A percentile compares a stretch with the other conserved stretches of the same genome.
phyloP scores from a whole-genome alignment of 2,888 invertebrate species.

The Heliconius charithonia region DNA sequence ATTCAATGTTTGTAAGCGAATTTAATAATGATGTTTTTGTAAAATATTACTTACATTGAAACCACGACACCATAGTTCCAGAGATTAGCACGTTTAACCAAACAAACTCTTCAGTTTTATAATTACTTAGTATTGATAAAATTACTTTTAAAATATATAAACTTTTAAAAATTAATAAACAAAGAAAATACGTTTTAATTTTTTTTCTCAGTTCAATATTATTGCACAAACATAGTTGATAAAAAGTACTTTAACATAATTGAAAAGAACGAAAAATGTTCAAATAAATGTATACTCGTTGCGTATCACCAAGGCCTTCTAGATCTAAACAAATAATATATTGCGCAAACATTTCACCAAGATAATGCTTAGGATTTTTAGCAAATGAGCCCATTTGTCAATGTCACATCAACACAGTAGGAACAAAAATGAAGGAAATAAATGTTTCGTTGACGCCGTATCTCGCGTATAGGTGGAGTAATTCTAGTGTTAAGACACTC shows the following conservation, averaged over 20 bases:
- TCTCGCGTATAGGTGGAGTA: too few species aligned
- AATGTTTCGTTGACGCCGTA: background rate
- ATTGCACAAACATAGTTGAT: too few species aligned
- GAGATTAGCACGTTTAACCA: too few species aligned
- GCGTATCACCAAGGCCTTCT: background rate
- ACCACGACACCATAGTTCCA: too few species aligned
- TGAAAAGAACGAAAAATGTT: background rate
- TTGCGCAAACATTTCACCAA: constrained; percentile 23
- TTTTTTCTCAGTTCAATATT: too few species aligned
- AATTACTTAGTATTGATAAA: too few species aligned
- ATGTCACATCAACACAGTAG: background rate
- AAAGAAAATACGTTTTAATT: too few species aligned
- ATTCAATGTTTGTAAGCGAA: constrained; percentile 10
- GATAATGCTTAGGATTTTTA: constrained; percentile 23
- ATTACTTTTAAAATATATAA: too few species aligned
- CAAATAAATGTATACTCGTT: background rate
- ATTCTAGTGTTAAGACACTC: background rate
- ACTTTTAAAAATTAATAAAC: too few species aligned
- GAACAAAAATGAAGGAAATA: background rate
- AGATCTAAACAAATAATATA: constrained; percentile 21
- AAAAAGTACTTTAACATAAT: too few species aligned
- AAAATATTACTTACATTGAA: too few species aligned
- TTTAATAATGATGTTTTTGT: background rate
- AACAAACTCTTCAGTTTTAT: too few species aligned
- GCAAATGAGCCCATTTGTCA: constrained; percentile 35